Conservation (phyloP, 1,140 invertebrate species). For the Argopecten irradians region DNA sequence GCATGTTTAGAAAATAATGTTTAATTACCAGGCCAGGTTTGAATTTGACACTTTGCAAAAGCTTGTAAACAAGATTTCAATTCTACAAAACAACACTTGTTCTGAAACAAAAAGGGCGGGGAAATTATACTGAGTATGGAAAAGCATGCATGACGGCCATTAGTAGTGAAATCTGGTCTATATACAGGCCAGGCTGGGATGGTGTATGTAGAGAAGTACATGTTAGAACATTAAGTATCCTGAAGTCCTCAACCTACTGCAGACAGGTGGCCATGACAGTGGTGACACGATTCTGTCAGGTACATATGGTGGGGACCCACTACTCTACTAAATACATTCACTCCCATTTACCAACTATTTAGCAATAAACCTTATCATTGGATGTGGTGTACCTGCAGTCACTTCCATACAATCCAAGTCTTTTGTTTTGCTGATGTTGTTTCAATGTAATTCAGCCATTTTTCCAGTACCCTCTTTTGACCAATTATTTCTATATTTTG, state of each 20-base stretch:
- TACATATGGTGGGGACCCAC: no score
- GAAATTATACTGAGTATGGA: neutral
- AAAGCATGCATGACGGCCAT: constrained; percentile 15
- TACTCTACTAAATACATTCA: no score
- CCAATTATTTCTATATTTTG: no score
- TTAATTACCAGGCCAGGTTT: neutral
- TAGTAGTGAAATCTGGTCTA: neutral
- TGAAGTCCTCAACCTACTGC: neutral
- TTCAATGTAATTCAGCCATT: no score
- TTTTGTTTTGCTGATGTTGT: no score
- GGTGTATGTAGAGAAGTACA: neutral
- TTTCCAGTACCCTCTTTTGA: no score
- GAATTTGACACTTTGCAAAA: neutral
- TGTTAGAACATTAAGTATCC: neutral
- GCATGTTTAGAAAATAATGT: neutral
- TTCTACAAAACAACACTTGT: neutral
- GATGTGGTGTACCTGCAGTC: no score
- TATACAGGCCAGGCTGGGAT: neutral
- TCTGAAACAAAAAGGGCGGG: neutral
- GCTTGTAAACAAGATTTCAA: neutral
- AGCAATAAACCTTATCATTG: no score
- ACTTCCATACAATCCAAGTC: no score
- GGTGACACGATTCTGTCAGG: neutral
- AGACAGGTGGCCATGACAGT: constrained; percentile 5
- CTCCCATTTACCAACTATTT: no score